phyloP scores from a whole-genome alignment of 2,113 vertebrate species.

The Gymnocephalus cernua region DNA sequence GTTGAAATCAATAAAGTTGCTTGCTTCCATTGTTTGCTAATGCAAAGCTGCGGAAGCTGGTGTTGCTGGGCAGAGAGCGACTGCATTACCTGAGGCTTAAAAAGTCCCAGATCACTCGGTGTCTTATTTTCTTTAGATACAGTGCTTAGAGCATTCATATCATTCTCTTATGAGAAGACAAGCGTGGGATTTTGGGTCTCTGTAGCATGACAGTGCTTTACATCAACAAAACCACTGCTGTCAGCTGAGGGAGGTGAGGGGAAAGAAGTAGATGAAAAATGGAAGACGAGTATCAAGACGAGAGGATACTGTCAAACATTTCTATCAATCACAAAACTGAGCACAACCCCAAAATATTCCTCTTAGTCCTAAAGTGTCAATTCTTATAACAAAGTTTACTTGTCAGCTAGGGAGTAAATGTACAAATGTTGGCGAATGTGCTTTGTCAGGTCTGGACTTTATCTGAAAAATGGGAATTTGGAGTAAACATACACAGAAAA shows the following conservation, averaged over 20 bases:
- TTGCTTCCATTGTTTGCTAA: slow-evolving; percentile 19
- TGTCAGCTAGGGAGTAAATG: slow-evolving; percentile 42
- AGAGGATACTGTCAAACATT: slow-evolving; percentile 62
- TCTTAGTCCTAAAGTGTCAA: slow-evolving; percentile 22
- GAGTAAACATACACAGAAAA: not conserved
- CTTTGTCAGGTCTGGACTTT: slow-evolving; percentile 27
- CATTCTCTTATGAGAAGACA: slow-evolving; percentile 56
- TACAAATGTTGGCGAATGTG: slow-evolving; percentile 8
- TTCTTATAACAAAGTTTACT: slow-evolving; percentile 50
- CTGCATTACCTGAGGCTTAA: slow-evolving; percentile 44
- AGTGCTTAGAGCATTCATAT: slow-evolving; percentile 53
- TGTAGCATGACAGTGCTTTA: slow-evolving; percentile 53
- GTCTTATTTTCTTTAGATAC: slow-evolving; percentile 54
- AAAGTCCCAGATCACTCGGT: slow-evolving; percentile 48
- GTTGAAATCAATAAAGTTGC: not conserved
- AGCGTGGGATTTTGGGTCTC: slow-evolving; percentile 45
- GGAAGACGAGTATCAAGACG: slow-evolving; percentile 53
- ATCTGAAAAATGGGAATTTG: slow-evolving; percentile 24
- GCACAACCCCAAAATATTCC: slow-evolving; percentile 11
- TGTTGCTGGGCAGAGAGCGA: slow-evolving; percentile 39
- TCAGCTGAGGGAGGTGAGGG: slow-evolving; percentile 57
- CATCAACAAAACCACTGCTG: slow-evolving; percentile 63
- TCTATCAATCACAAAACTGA: slow-evolving; percentile 60
- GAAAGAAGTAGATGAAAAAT: slow-evolving; percentile 60
- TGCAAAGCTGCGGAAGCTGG: slow-evolving; percentile 22